Base-by-base conservation (phyloP, 2,888 invertebrate species). In the Acanthopleura granulata region DNA sequence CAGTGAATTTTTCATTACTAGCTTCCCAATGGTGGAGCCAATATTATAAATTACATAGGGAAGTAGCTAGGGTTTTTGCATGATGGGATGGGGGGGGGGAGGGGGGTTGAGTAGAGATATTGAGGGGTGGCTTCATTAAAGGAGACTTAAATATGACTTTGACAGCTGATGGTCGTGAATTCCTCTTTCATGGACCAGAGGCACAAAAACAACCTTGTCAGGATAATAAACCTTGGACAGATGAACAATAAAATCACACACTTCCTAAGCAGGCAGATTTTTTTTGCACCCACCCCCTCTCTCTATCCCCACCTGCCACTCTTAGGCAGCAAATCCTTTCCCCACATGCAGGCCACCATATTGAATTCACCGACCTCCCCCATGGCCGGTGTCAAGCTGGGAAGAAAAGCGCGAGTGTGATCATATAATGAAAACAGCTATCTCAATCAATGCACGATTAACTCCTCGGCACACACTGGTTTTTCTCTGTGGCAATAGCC, bases 371-470 rank as follows among this genome's bases (percentile, higher is more conserved):
- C n/a, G 18, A 22, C 22, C 22, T 57, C 12, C 12, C 3, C 57
- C 18, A 57, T 57, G 22, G 22, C 57, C 12, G n/a, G 18, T n/a
- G 57, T 57, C n/a, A 57, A 57, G n/a, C 12, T 22, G 18, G 57
- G n/a, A n/a, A n/a, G 57, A 57, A 57, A n/a, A 22, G 57, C 22
- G 57, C 3, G 57, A 9, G 57, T n/a, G 57, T 57, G 57, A 57
- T 22, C 18, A 22, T 12, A 57, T 57, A 57, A 57, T 57, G 57
- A 57, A 57, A 57, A 57, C 57, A 57, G 57, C 57, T 57, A 57
- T 57, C 57, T 57, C 22, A n/a, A 57, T 57, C 57, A 57, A 18
- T 22, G 22, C 57, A 57, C 22, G 57, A 57, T 57, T 57, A 57
- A 57, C 57, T 57, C 22, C 57, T 57, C 57, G 3, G 4, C 12